Base-by-base conservation (phyloP, 2,888 invertebrate species). In the Eupithecia centaureata region DNA sequence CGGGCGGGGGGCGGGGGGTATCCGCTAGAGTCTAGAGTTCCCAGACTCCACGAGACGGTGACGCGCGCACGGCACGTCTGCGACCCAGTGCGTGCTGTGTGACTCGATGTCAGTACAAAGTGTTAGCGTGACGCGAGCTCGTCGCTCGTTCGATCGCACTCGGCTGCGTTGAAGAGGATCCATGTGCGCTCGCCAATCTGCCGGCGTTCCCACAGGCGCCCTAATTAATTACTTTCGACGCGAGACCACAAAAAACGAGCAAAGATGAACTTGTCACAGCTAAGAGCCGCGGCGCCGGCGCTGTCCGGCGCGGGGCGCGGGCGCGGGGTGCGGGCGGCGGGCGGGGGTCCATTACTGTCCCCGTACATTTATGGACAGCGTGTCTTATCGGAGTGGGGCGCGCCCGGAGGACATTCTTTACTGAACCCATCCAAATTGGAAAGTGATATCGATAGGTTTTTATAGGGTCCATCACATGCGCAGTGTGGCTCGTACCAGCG, bases 191-290 rank as follows among this genome's bases (percentile, higher is more conserved):
- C 81, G 86, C 86, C 80, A 84, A 85, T 84, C 82, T 70, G 73
- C 65, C 70, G 76, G 79, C 80, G 78, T 81, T 81, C 84, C 79
- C 86, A 83, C 81, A 83, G 80, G 82, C 82, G 86, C 79, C 82
- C 89, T 89, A 90, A 91, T 91, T 91, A 91, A 91, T 91, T 90
- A 90, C 90, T 86, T 82, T 85, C 80, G 73, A 82, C 82, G 84
- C 78, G 79, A 82, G 79, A 80, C 85, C 82, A 88, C 67, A 89
- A 90, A 90, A 90, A 89, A 87, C 76, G 74, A 84, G 62, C 69
- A 74, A 70, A 72, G 71, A 73, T 68, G 68, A 81, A 85, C 81
- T 86, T 87, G 89, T 89, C 86, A 85, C 82, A 86, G 68, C 86
- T 91, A 88, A 91, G 88, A 90, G 89, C 89, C 77, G 83, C 86